Conservation (phyloP, 1,140 invertebrate species). For the Aphidius gifuensis region DNA sequence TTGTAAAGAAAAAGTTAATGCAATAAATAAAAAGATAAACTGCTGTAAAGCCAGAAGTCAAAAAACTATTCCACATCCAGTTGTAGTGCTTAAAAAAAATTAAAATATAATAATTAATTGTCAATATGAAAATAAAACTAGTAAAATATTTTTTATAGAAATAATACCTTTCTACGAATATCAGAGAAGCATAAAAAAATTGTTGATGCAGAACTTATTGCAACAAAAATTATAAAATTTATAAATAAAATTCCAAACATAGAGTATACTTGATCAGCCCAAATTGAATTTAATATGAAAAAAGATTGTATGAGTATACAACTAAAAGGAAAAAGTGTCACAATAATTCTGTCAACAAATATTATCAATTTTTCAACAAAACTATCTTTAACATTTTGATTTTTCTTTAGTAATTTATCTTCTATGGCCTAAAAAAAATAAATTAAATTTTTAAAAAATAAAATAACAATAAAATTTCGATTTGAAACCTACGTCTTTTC, state of each 20-base stretch:
- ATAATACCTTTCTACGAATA: constrained; percentile 83
- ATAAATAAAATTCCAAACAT: constrained; percentile 99
- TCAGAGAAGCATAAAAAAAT: constrained; percentile 92
- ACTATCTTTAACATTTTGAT: too few species aligned
- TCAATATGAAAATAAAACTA: constrained; percentile 8
- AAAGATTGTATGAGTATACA: constrained; percentile 99
- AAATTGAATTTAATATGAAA: constrained; percentile 98
- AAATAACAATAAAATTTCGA: too few species aligned
- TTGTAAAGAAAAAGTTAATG: constrained; percentile 95
- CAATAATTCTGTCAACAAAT: too few species aligned
- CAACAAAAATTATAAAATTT: constrained; percentile 95
- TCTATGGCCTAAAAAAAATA: too few species aligned
- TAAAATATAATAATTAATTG: constrained; percentile 12
- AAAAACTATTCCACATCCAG: constrained; percentile 89
- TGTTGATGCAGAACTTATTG: constrained; percentile 98
- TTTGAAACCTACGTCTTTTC: too few species aligned
- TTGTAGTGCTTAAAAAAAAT: constrained; percentile 69
- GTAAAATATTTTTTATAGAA: too few species aligned
- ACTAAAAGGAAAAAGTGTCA: constrained; percentile 90
- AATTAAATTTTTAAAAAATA: too few species aligned
- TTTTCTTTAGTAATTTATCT: too few species aligned
- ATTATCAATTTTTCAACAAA: too few species aligned
- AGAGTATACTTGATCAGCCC: constrained; percentile 94
- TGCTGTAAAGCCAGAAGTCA: constrained; percentile 97
- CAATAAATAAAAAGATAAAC: constrained; percentile 97